phyloP scores from a whole-genome alignment of 2,888 invertebrate genomes.

The Macrophya annulata region DNA sequence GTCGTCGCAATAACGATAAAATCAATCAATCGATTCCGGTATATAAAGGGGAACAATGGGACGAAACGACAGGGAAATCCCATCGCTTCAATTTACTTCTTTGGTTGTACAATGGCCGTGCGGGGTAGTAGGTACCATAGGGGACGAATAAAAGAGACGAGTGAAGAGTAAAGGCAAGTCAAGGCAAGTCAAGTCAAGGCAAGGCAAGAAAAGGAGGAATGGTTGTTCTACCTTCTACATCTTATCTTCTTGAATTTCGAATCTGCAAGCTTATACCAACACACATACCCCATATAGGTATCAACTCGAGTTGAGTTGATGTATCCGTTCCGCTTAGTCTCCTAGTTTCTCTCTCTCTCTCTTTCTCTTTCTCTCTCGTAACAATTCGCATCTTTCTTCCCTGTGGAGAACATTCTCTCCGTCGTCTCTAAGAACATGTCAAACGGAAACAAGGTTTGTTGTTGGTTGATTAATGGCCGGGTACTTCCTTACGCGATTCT shows the following conservation, averaged over 20 bases:
- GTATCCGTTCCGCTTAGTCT: background rate
- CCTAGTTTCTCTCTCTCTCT: background rate
- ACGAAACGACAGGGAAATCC: conserved; percentile 3
- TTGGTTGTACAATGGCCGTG: too few species aligned
- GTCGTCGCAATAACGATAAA: conserved; percentile 37
- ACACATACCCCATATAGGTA: background rate
- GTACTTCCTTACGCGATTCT: conserved; percentile 41
- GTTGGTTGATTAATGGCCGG: conserved; percentile 41
- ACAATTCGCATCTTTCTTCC: background rate
- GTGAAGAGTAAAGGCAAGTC: too few species aligned
- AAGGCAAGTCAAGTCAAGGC: background rate
- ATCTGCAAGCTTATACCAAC: background rate
- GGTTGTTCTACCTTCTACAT: background rate
- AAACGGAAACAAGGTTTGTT: conserved; percentile 51
- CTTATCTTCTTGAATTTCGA: conserved; percentile 27
- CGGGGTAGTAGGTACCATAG: background rate
- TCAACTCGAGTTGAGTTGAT: background rate
- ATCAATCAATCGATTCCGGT: conserved; percentile 35
- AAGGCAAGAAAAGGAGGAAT: background rate
- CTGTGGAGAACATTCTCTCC: conserved; percentile 1
- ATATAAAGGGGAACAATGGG: background rate
- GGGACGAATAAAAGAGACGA: background rate
- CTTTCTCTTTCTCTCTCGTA: too few species aligned
- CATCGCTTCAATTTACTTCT: conserved; percentile 33
- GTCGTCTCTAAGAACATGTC: conserved; percentile 30